Conservation (phyloP, 2,113 vertebrate genomes). For the Sitta europaea region DNA sequence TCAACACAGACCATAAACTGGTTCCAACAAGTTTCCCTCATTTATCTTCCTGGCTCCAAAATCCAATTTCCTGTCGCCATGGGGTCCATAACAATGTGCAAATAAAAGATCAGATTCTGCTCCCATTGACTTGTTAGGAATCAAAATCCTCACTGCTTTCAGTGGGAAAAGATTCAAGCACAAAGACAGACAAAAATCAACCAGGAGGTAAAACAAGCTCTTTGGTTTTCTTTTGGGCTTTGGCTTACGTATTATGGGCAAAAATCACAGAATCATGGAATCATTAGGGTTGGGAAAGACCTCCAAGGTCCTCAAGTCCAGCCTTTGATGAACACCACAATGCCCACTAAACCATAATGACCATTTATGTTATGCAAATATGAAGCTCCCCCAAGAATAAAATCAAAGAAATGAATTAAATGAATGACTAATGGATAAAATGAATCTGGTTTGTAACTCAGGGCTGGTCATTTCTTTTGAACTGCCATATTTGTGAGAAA, state of each 20-base stretch:
- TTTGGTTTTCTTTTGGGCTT: background rate
- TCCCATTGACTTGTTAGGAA: background rate
- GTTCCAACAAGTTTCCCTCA: background rate
- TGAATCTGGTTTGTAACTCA: background rate
- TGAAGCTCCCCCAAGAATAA: background rate
- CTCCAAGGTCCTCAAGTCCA: background rate
- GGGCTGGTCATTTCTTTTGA: background rate
- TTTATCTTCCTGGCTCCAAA: background rate
- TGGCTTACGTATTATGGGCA: background rate
- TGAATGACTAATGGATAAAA: background rate
- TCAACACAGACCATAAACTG: background rate
- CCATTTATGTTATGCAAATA: background rate
- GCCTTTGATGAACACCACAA: background rate
- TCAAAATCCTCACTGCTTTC: background rate
- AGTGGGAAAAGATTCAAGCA: background rate
- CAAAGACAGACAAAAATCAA: background rate
- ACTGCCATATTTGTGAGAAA: background rate
- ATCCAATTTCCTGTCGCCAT: background rate
- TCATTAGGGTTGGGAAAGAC: background rate
- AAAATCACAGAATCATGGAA: background rate
- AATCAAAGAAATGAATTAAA: background rate
- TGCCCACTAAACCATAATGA: background rate
- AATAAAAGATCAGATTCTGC: background rate
- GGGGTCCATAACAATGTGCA: background rate
- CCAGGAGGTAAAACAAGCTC: background rate